These are phyloP conservation scores for Heloderma charlesbogerti DNA, from an alignment of 2,113 vertebrate species.

Conservation along the genomic window DNA sequence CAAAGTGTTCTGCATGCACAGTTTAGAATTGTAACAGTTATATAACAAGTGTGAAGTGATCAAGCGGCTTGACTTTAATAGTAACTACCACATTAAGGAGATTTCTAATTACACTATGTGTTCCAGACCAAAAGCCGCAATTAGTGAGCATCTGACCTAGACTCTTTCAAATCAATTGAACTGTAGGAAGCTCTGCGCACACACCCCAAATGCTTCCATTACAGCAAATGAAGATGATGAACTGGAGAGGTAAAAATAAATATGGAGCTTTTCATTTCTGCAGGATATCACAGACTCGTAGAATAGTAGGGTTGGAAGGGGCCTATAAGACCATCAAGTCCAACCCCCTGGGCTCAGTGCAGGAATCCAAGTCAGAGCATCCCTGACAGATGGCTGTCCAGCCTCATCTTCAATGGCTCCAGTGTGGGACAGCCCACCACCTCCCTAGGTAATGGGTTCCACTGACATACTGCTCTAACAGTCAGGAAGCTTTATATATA, in stretches of 20 bases:
- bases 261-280: conserved; percentile 11
- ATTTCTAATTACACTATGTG: conserved; percentile 64
- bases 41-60: conserved; percentile 54
- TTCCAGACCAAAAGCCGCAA: conserved; percentile 67
- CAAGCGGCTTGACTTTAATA: conserved; percentile 57
- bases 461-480: no score
- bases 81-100: conserved; percentile 64
- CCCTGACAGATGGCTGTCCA: no score
- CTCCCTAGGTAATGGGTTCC: no score
- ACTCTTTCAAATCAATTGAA: conserved; percentile 63
- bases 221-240: conserved; percentile 29
- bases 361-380: no score
- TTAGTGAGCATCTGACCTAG: conserved; percentile 55
- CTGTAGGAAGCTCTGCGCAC: conserved; percentile 34
- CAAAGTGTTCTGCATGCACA: conserved; percentile 63
- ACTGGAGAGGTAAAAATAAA: background rate
- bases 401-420: no score
- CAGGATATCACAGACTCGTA: no score
- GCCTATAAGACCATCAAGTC: no score
- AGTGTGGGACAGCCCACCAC: no score
- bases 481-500: no score
- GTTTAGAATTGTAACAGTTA: conserved; percentile 64
- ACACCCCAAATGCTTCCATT: conserved; percentile 39
- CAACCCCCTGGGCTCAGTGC: no score
- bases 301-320: no score